phyloP scores from a whole-genome alignment of 2,797 vertebrate species.

The Masticophis lateralis region DNA sequence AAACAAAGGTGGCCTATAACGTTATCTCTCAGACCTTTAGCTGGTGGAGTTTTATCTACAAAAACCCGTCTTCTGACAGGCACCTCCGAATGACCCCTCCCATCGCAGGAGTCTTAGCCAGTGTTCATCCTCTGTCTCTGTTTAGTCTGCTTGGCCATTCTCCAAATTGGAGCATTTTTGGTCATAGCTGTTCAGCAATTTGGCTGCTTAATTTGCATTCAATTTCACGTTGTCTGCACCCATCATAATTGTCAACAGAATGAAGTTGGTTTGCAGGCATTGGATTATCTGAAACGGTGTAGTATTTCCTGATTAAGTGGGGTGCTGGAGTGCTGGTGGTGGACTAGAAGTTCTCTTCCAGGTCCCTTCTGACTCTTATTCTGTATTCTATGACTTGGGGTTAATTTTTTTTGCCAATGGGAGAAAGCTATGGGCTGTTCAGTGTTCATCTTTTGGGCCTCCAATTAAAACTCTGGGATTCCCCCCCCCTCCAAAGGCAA shows the following conservation, averaged over 20 bases:
- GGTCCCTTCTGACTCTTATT: background rate
- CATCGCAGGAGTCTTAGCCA: no score
- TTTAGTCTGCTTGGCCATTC: background rate
- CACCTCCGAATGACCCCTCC: background rate
- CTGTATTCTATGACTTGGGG: background rate
- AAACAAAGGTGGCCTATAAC: background rate
- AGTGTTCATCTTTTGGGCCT: background rate
- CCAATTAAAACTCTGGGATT: background rate
- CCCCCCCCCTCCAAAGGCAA: background rate
- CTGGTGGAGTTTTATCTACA: background rate
- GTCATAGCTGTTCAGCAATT: background rate
- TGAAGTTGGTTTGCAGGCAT: background rate
- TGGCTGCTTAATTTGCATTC: constrained; percentile 1
- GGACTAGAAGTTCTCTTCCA: background rate
- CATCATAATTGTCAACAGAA: background rate
- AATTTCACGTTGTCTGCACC: background rate
- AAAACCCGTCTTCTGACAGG: background rate
- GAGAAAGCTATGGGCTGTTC: background rate
- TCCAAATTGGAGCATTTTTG: background rate
- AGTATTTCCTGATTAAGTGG: background rate
- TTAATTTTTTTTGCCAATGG: background rate
- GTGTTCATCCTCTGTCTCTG: background rate
- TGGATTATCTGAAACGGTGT: background rate
- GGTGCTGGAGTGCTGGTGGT: background rate
- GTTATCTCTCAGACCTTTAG: background rate